Conservation (phyloP, 1,140 invertebrate genomes). For the Doryteuthis pealeii region DNA sequence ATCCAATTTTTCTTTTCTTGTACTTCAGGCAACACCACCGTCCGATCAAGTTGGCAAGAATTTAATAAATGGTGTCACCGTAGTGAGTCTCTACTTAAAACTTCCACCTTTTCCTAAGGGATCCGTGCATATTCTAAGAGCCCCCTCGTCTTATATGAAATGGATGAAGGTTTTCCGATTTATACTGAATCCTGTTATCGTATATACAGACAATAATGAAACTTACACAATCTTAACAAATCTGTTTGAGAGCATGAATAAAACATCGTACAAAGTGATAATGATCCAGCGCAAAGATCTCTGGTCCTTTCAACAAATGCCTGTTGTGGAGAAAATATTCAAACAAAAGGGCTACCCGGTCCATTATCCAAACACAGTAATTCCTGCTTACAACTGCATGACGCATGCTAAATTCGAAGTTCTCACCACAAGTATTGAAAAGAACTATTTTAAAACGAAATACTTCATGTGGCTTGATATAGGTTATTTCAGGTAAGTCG, state of each 20-base stretch:
- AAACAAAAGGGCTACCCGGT: conserved; percentile 41
- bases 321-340: conserved; percentile 35
- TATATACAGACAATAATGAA: conserved; percentile 38
- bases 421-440: conserved; percentile 25
- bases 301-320: conserved; percentile 40
- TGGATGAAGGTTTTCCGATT: conserved; percentile 43
- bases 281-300: conserved; percentile 33
- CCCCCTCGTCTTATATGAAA: conserved; percentile 29
- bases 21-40: too few relatives aligned
- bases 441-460: conserved; percentile 38
- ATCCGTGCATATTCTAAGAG: background rate
- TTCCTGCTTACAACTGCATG: conserved; percentile 44
- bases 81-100: background rate
- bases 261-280: conserved; percentile 32
- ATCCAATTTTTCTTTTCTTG: too few relatives aligned
- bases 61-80: background rate
- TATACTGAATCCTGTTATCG: conserved; percentile 38
- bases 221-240: conserved; percentile 21
- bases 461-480: conserved; percentile 50
- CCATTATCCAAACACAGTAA: conserved; percentile 46
- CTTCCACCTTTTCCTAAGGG: background rate
- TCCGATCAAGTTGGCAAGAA: background rate
- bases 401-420: conserved; percentile 53
- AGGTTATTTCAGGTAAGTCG: conserved; percentile 38
- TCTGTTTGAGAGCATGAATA: conserved; percentile 12